phyloP scores from a whole-genome alignment of 2,797 vertebrate species.

The Mus caroli region DNA sequence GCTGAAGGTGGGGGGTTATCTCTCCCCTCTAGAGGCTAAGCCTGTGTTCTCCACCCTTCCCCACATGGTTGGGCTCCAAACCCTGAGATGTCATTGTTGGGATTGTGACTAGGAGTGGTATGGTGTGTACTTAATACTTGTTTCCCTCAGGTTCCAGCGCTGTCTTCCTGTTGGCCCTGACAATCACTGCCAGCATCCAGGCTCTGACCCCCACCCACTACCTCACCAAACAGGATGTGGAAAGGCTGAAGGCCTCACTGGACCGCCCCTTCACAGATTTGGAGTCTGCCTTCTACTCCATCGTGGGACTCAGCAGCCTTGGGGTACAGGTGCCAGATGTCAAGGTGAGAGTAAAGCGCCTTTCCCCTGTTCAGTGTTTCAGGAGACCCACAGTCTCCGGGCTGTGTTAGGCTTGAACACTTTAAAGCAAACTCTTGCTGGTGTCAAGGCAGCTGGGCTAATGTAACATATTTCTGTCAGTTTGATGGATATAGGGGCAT shows the following conservation, averaged over 20 bases:
- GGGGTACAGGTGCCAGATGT: slow-evolving; percentile 91
- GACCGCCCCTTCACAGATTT: slow-evolving; percentile 92
- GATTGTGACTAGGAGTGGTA: neutral
- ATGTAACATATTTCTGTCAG: neutral
- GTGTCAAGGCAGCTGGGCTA: neutral
- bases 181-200: slow-evolving; percentile 87
- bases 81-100: neutral
- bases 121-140: slow-evolving; percentile 22
- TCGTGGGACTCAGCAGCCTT: slow-evolving; percentile 93
- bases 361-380: neutral
- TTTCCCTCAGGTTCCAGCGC: slow-evolving; percentile 86
- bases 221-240: slow-evolving; percentile 93
- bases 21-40: neutral
- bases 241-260: slow-evolving; percentile 91
- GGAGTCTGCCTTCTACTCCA: slow-evolving; percentile 94
- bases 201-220: slow-evolving; percentile 94
- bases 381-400: neutral
- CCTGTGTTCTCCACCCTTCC: neutral
- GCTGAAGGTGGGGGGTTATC: neutral
- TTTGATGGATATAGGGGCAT: neutral
- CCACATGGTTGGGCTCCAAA: neutral
- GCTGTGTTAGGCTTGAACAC: neutral
- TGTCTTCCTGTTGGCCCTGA: slow-evolving; percentile 88
- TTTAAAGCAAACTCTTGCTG: neutral
- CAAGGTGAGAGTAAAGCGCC: slow-evolving; percentile 91